Base-by-base conservation (phyloP, 2,888 invertebrate genomes). In the Eupelmus urozonus region DNA sequence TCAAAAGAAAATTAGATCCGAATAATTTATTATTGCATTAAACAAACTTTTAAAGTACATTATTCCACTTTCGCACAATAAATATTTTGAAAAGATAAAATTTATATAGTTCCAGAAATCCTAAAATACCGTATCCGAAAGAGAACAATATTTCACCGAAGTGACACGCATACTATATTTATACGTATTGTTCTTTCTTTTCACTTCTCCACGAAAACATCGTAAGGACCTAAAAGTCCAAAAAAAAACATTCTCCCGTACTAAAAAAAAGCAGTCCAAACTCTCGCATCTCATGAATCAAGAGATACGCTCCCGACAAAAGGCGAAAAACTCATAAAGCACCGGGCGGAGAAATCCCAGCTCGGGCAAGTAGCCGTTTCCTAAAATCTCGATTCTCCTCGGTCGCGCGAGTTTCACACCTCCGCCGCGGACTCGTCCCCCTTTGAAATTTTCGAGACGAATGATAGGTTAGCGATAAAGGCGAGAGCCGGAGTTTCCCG, bases 401-500 rank as follows among this genome's bases (percentile, higher is more conserved):
- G 74, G 69, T 69, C 16, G 55, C 27, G 2, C 57, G 18, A 57
- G 40, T 69, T 42, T 60, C 57, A 11, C 69, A 34, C 1, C 9
- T 18, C 29, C 29, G 18, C 20, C 49, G 51, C 25, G 5, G 13
- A 25, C 29, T 1, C 60, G 62, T 49, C 55, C 65, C 60, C 63
- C 57, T 63, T 73, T 57, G 70, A 74, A 74, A 63, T 73, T 69
- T 73, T n/a, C 63, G 73, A 29, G 63, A 62, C 45, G 62, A 73
- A 78, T 72, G 66, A 29, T 66, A 60, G 72, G 42, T 62, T 71
- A 3, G 67, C 53, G 72, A 78, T 73, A 73, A 55, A 78, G 65
- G 57, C 59, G 59, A 60, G 72, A 62, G 49, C n/a, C 59, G 60
- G 49, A 78, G 72, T 78, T 73, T 73, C 51, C 57, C 57, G 65